phyloP scores from a whole-genome alignment of 2,113 vertebrate species.

The Epinephelus fuscoguttatus region DNA sequence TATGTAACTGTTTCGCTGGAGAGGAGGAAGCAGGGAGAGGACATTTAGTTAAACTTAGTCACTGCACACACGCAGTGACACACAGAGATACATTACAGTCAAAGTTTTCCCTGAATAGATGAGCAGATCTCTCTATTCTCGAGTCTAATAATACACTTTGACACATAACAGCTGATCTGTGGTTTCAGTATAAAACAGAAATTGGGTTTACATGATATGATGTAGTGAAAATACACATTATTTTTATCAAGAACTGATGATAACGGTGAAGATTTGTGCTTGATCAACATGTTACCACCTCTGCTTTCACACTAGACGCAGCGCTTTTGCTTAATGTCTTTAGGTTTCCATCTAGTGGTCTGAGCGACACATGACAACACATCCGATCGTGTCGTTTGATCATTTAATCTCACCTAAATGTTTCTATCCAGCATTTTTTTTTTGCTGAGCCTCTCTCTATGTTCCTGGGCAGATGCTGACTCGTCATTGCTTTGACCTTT shows the following conservation, averaged over 20 bases:
- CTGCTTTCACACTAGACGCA: neutral
- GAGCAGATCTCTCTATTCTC: too few species aligned
- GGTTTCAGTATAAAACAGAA: neutral
- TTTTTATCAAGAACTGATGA: neutral
- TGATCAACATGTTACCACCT: neutral
- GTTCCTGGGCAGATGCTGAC: slow-evolving; percentile 3
- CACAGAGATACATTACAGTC: neutral
- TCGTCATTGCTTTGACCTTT: slow-evolving; percentile 44
- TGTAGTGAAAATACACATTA: neutral
- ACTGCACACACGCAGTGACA: neutral
- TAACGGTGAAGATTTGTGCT: neutral
- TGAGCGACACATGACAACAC: neutral
- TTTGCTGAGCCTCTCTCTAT: neutral
- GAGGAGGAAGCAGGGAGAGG: slow-evolving; percentile 39
- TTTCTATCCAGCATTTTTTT: neutral
- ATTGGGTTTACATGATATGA: neutral
- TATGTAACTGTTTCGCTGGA: slow-evolving; percentile 57
- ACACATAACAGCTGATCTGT: neutral
- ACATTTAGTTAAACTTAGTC: slow-evolving; percentile 41
- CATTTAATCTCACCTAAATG: neutral
- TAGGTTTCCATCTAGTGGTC: slow-evolving; percentile 53
- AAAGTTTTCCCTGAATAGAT: neutral
- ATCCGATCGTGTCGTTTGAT: neutral
- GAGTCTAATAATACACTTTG: neutral
- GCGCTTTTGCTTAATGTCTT: neutral